phyloP scores from a whole-genome alignment of 2,797 vertebrate genomes.

The Discoglossus pictus region DNA sequence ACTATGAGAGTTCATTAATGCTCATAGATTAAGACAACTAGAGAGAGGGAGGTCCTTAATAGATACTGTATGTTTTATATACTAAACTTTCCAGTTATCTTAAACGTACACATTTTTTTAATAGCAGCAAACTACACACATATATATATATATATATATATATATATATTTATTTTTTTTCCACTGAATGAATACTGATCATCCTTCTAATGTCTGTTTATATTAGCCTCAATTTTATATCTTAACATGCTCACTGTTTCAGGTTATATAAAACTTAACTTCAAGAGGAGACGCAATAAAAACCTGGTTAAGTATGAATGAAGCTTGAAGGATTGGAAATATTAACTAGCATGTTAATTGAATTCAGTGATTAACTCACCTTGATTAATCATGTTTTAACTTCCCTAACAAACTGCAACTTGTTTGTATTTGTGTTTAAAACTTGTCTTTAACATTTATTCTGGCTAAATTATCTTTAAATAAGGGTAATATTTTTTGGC shows the following conservation, averaged over 20 bases:
- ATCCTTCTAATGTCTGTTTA: too few species aligned
- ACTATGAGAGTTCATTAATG: too few species aligned
- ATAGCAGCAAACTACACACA: too few species aligned
- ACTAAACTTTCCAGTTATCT: too few species aligned
- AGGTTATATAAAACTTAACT: constrained; percentile 72
- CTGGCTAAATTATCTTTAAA: constrained; percentile 40
- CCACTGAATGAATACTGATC: too few species aligned
- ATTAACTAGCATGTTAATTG: constrained; percentile 75
- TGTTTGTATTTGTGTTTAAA: constrained; percentile 62
- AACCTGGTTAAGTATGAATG: constrained; percentile 71
- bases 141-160: too few species aligned
- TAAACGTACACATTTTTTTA: too few species aligned
- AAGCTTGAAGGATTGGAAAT: constrained; percentile 62
- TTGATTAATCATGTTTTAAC: constrained; percentile 70
- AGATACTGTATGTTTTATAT: too few species aligned
- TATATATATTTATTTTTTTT: too few species aligned
- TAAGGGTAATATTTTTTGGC: constrained; percentile 37
- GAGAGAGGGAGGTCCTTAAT: too few species aligned
- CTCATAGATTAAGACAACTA: too few species aligned
- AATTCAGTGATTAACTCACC: constrained; percentile 63
- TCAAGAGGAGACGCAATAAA: constrained; percentile 68
- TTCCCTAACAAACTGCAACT: constrained; percentile 51
- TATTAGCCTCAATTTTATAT: constrained; percentile 58
- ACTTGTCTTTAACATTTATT: constrained; percentile 36
- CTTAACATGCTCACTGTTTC: constrained; percentile 64